Evolutionary conservation across 1,140 invertebrate species (phyloP), one percentile per base, ranked within the genome.

Genomic region (Tetraneura akinire): DNA sequence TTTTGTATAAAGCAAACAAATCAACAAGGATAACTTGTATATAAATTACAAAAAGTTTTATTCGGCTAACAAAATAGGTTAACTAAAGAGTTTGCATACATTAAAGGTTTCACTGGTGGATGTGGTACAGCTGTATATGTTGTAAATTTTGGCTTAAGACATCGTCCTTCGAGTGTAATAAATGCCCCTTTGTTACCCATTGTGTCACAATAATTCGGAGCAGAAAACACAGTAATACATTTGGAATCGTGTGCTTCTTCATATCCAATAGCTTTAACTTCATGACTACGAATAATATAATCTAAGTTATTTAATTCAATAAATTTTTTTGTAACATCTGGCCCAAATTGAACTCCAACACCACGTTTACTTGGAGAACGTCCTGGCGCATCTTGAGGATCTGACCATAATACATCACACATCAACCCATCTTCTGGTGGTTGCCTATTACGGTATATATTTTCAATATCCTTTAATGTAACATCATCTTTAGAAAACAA

Each of bases 181-280:
- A 96, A 98, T 83, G 98, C 97, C 85, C 97, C 98, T 87, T 94
- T 92, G 87, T 99, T 99, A 84, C 95, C 96, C 94, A 99, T 98
- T 66, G 94, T 94, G 92, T 99, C 98, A 91, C 96, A 99, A 89
- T 99, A 99, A 88, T 99, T 99, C 81, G 98, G 98, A 82, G 98
- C 98, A 26, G 96, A 98, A 88, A 98, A 98, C 6, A 98, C 95
- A 4, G 96, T 98, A 82, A 97, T 95, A 85, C 96, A 98, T 85
- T 95, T 94, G 37, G 94, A 96, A 85, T 96, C 90, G 85, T 99
- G 98, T 13, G 92, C 92, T 23, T 96, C 87, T 87, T 99, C 97
- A 84, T 98, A 99, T 6, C 98, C 98, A 60, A 95, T 91, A 83
- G 93, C 92, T 87, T 99, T 99, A 5, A 99, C 98, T 87, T 99